Evolutionary conservation across 2,888 invertebrate genomes (phyloP).

Genomic region (Eledone cirrhosa): DNA sequence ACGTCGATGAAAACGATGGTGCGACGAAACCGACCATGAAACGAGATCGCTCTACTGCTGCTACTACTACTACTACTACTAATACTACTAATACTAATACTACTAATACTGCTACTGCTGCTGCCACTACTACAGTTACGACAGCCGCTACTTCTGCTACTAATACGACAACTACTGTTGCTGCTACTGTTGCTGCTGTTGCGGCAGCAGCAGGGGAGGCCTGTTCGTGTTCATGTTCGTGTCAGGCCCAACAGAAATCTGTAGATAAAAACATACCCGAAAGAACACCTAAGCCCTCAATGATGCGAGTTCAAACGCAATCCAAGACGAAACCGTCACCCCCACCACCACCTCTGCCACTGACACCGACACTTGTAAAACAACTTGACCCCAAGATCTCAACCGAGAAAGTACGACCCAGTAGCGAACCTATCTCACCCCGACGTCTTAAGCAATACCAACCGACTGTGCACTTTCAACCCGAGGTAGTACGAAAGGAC

Average conservation of each 20-base stretch:
- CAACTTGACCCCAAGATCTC: background rate
- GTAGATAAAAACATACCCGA: background rate
- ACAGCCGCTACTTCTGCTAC: background rate
- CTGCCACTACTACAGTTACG: background rate
- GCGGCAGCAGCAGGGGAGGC: background rate
- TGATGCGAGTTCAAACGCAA: background rate
- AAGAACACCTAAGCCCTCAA: background rate
- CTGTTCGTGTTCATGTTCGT: too few species aligned
- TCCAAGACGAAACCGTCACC: background rate
- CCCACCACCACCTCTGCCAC: background rate
- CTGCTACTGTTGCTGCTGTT: background rate
- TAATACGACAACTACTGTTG: background rate
- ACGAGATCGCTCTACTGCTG: too few species aligned
- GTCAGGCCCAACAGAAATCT: background rate
- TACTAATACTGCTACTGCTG: background rate
- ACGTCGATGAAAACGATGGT: background rate
- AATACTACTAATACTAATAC: background rate
- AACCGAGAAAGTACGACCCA: background rate
- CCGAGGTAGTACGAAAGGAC: background rate
- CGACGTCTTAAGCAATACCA: conserved; percentile 21
- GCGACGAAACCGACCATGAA: too few species aligned
- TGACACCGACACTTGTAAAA: background rate
- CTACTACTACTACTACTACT: background rate
- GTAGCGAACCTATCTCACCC: too few species aligned
- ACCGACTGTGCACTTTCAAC: conserved; percentile 22